A percentile compares a stretch with the other conserved stretches of the same genome.
phyloP scores from a whole-genome alignment of 2,888 invertebrate genomes.

The Drosophila mayaguana region DNA sequence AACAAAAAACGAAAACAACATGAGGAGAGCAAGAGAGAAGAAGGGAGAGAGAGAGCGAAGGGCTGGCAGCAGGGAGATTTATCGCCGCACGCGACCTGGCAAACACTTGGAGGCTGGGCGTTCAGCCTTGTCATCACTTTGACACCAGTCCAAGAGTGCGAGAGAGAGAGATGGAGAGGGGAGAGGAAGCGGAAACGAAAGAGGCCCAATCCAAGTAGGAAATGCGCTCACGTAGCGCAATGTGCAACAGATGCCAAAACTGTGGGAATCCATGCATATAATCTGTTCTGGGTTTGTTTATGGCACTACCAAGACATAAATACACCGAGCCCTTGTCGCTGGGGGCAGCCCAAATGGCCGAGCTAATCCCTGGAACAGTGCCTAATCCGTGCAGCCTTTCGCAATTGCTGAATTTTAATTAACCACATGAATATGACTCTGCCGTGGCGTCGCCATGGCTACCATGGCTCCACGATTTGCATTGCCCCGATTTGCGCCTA shows the following conservation, averaged over 20 bases:
- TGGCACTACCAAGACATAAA: constrained; percentile 62
- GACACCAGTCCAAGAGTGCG: constrained; percentile 40
- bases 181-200: not conserved
- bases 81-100: constrained; percentile 55
- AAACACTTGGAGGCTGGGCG: constrained; percentile 43
- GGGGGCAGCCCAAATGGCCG: constrained; percentile 19
- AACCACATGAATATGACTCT: constrained; percentile 58
- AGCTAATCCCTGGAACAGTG: constrained; percentile 50
- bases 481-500: constrained; percentile 36
- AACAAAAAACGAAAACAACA: constrained; percentile 9
- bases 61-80: constrained; percentile 44
- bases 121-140: constrained; percentile 54
- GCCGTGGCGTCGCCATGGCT: constrained; percentile 24
- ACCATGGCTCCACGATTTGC: constrained; percentile 2
- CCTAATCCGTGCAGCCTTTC: constrained; percentile 50
- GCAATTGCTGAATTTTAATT: constrained; percentile 71
- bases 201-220: constrained; percentile 47
- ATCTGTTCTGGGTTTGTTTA: constrained; percentile 53
- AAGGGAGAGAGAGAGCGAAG: constrained; percentile 7
- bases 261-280: constrained; percentile 40
- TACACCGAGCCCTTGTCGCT: constrained; percentile 20
- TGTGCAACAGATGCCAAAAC: constrained; percentile 73
- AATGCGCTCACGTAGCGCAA: constrained; percentile 65
- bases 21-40: constrained; percentile 7
- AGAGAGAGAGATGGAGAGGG: not conserved